These are phyloP conservation scores for Orgyia antiqua DNA, from an alignment of 2,888 invertebrate genomes.

Conservation along the genomic window DNA sequence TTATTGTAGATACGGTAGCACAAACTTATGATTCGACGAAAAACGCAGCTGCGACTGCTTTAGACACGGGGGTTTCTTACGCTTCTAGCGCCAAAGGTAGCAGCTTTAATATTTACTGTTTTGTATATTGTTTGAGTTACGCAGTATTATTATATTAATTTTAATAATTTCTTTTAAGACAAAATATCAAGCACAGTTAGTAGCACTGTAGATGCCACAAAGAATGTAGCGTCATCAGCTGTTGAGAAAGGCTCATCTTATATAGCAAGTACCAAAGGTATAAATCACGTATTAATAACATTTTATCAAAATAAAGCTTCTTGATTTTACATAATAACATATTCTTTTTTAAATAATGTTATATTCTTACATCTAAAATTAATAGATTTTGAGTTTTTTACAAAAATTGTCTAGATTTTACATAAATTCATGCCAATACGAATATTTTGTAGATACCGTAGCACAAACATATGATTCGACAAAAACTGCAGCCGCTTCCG, in stretches of 20 bases:
- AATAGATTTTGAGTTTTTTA: constrained; percentile 34
- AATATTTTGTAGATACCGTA: constrained; percentile 39
- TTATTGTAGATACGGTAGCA: constrained; percentile 43
- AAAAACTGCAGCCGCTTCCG: constrained; percentile 37
- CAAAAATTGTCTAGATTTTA: constrained; percentile 19
- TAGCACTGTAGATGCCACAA: constrained; percentile 43
- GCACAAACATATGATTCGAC: constrained; percentile 45
- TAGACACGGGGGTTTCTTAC: constrained; percentile 43
- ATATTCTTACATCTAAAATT: too few relatives aligned
- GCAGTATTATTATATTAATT: constrained; percentile 4
- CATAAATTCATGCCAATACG: constrained; percentile 49
- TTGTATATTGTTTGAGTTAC: neutral
- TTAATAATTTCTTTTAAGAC: constrained; percentile 2
- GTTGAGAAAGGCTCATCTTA: constrained; percentile 34
- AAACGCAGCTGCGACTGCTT: constrained; percentile 19
- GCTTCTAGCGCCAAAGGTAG: constrained; percentile 28
- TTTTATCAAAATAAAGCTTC: too few relatives aligned
- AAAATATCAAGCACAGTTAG: constrained; percentile 2
- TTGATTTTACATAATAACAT: neutral
- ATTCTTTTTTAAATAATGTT: constrained; percentile 41
- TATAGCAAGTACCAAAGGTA: constrained; percentile 37
- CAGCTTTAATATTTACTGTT: too few relatives aligned
- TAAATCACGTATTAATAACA: too few relatives aligned
- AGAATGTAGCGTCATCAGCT: constrained; percentile 33
- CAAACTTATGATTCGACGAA: constrained; percentile 35